A percentile compares a stretch with the other conserved stretches of the same genome.
Evolutionary conservation across 64 coral and sea anemone species (phyloP).

Genomic region (Catalaphyllia jardinei): DNA sequence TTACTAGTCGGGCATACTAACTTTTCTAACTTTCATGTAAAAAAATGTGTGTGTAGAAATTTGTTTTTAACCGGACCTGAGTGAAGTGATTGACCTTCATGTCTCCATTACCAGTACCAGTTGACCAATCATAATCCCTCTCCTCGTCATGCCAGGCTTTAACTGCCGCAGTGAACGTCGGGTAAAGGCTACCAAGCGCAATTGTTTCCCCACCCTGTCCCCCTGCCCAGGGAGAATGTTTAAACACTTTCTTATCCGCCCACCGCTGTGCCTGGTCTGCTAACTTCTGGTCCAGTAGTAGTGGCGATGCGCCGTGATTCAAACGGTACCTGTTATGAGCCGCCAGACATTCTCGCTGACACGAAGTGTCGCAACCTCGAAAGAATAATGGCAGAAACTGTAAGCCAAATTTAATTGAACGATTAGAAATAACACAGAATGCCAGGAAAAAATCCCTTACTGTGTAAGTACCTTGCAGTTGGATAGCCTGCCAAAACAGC

Average conservation of each 20-base stretch:
- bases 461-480: no score
- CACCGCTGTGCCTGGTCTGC: constrained; percentile 80
- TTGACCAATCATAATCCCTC: constrained; percentile 86
- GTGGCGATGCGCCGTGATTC: constrained; percentile 77
- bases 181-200: constrained; percentile 78
- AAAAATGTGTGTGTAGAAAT: no score
- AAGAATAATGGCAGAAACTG: background rate
- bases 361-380: constrained; percentile 70
- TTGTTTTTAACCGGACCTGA: constrained; percentile 44
- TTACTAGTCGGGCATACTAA: no score
- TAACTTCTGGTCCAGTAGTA: constrained; percentile 68
- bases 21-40: no score
- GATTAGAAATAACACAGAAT: no score
- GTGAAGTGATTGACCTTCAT: constrained; percentile 72
- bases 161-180: constrained; percentile 83
- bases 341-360: constrained; percentile 78
- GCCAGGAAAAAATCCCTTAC: no score
- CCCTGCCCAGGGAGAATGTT: constrained; percentile 87
- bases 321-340: constrained; percentile 77
- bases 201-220: constrained; percentile 89
- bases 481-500: no score
- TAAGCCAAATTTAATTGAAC: no score
- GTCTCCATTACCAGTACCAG: constrained; percentile 9
- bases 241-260: constrained; percentile 80
- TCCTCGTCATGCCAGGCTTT: constrained; percentile 96